Evolutionary conservation across 2,797 vertebrate species (phyloP), one percentile per base, ranked within the genome.

Genomic region (Brachyrhaphis roseni): DNA sequence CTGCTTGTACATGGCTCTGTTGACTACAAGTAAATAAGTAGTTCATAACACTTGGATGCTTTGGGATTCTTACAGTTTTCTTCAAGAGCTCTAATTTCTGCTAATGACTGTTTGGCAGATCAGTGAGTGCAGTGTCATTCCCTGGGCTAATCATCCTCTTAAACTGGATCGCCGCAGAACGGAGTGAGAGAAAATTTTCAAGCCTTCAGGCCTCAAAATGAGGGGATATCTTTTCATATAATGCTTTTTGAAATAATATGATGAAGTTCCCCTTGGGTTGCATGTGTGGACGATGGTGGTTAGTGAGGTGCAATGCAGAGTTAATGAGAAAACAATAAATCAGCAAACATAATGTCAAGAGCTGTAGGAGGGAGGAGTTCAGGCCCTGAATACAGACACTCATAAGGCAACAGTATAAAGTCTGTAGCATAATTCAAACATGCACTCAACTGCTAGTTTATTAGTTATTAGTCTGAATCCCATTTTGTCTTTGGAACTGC

Each of bases 71-170:
- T 68, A 87, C 57, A 77, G 5, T 87, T 88, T 87, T 79, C 78
- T 89, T 86, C 76, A 87, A 90, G 82, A 84, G 77, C 62, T 81
- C 77, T 87, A 78, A 72, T 84, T 89, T 86, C 84, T 81, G 75
- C 80, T 85, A 83, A 86, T 85, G 88, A 83, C 74, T 83, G 81
- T 2, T 6, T n/a, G 74, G 84, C 80, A 83, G 80, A 82, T 88
- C 6, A 4, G 70, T 41, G 73, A 46, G 45, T 75, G 51, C 68
- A 26, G 72, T 49, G 66, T 55, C 12, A 7, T 76, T 86, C 90
- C 86, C 74, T 31, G 72, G 83, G 64, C 84, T 90, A 87, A 91
- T 90, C 87, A 87, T 83, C 81, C 82, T 39, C 31, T 79, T 76
- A 43, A 47, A 76, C 47, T 71, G 75, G 64, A 85, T 87, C 71